Base-by-base conservation (phyloP, 2,888 invertebrate genomes). In the Aporophyla nigra region DNA sequence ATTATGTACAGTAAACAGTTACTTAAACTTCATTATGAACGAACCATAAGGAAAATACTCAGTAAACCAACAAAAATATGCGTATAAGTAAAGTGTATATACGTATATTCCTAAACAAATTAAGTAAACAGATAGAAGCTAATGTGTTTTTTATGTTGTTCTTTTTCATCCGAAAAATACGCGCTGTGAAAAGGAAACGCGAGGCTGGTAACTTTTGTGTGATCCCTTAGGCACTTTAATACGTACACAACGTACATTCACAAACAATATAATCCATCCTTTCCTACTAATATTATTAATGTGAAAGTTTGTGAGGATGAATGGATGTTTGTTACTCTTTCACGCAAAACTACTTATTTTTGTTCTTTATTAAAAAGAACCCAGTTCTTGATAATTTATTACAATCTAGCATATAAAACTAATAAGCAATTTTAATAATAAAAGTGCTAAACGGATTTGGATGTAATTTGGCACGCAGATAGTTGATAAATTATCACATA, bases 61-160 rank as follows among this genome's bases (percentile, higher is more conserved):
- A 33, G 51, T 33, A 24, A 54, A 24, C 24, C n/a, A 43, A 49
- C 16, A 78, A n/a, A 6, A 71, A 40, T 14, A 43, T 53, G 24
- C 12, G 27, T n/a, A 33, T 33, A 33, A 2, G 33, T 33, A 33
- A 54, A 49, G 10, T n/a, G 19, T 65, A 79, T 71, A 65, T 61
- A 54, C 40, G 7, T 27, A 6, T 24, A 33, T 51, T 74, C 6
- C 21, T 3, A 46, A 67, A 62, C 10, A 67, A 62, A 80, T 56
- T 46, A 56, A 43, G 24, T 49, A 62, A 62, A 56, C 56, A 53
- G 51, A 80, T 54, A 24, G 46, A 59, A 65, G 65, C 33, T 54
- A 80, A 62, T 78, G 66, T 56, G 33, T 74, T 56, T 66, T 70
- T 51, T 24, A n/a, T 72, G 19, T 71, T 61, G 6, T 19, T 61